A percentile compares a stretch with the other conserved stretches of the same genome.
These are phyloP conservation scores for Lasioglossum albipes DNA, from an alignment of 1,140 invertebrate genomes.

Conservation along the genomic window DNA sequence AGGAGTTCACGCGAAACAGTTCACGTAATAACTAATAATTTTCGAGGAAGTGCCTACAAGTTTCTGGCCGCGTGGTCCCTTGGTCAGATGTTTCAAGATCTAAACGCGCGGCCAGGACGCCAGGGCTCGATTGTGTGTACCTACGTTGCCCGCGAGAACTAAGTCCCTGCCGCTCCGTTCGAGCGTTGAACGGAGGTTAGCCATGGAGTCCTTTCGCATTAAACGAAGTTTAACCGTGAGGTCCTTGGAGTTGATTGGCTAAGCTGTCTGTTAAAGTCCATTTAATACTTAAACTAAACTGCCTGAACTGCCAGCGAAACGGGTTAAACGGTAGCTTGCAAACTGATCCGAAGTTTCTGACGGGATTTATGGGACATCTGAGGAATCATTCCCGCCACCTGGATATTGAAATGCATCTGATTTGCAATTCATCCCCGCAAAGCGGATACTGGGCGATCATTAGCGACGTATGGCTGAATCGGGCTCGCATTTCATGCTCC, in stretches of 20 bases:
- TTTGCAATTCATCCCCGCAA: not conserved
- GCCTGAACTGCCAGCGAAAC: not conserved
- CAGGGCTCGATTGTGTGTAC: slow-evolving; percentile 19
- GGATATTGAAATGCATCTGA: not conserved
- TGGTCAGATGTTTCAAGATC: slow-evolving; percentile 41
- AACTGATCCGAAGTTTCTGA: not conserved
- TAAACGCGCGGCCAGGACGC: not conserved
- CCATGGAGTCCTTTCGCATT: not conserved
- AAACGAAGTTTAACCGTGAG: slow-evolving; percentile 33
- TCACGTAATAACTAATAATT: slow-evolving; percentile 11
- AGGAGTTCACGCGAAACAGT: not conserved
- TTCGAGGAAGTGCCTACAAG: not conserved
- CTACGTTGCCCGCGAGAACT: slow-evolving; percentile 10
- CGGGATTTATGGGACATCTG: not conserved
- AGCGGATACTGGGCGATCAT: not conserved
- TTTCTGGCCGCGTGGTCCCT: not conserved
- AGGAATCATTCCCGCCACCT: not conserved
- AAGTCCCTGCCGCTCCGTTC: slow-evolving; percentile 25
- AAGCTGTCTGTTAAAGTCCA: slow-evolving; percentile 29
- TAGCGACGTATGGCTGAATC: not conserved
- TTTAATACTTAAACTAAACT: slow-evolving; percentile 17
- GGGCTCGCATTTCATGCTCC: too few relatives aligned
- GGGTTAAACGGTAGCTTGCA: slow-evolving; percentile 17
- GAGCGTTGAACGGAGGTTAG: slow-evolving; percentile 29
- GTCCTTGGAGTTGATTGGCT: slow-evolving; percentile 17